Evolutionary conservation across 2,888 invertebrate genomes (phyloP), one percentile per base, ranked within the genome.

Genomic region (Dasypogon diadema): DNA sequence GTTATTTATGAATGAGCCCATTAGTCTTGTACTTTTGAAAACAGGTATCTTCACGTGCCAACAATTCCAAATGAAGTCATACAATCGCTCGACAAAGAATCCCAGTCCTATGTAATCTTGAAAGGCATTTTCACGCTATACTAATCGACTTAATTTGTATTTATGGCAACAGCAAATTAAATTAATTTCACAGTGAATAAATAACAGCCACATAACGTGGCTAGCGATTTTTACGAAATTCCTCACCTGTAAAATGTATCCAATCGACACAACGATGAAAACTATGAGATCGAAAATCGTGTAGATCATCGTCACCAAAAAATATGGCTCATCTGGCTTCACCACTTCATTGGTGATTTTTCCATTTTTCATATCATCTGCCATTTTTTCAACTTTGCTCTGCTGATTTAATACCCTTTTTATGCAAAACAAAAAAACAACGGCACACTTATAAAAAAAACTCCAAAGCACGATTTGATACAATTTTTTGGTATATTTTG

Each of bases 181-280:
- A n/a, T n/a, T n/a, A 48, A 48, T 48, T 48, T 3, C 48, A 48
- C 16, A 48, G 12, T 48, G n/a, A 12, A 3, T 3, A 3, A 55
- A 22, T 21, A 22, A 2, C n/a, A 21, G 8, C 10, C 55, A 55
- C 18, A 18, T 55, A 6, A n/a, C 18, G 8, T 18, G 48, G n/a
- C 5, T n/a, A 5, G 4, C 48, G 1, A n/a, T 14, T 16, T 48
- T 5, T 5, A 48, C n/a, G 48, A 5, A 8, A 2, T 6, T 42
- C n/a, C 83, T 78, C 76, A 83, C 83, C 82, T 83, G 81, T n/a
- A 82, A 46, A 73, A 86, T 86, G 74, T 82, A 86, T 77, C 84
- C 85, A 77, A 85, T 81, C 72, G 84, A 82, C 75, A 82, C 82
- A 34, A 83, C 79, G 73, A 86, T 81, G 78, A 85, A 85, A 81